A percentile compares a stretch with the other conserved stretches of the same genome.
Evolutionary conservation across 2,113 vertebrate genomes (phyloP).

Genomic region (Stomatorhinus ivindoensis): DNA sequence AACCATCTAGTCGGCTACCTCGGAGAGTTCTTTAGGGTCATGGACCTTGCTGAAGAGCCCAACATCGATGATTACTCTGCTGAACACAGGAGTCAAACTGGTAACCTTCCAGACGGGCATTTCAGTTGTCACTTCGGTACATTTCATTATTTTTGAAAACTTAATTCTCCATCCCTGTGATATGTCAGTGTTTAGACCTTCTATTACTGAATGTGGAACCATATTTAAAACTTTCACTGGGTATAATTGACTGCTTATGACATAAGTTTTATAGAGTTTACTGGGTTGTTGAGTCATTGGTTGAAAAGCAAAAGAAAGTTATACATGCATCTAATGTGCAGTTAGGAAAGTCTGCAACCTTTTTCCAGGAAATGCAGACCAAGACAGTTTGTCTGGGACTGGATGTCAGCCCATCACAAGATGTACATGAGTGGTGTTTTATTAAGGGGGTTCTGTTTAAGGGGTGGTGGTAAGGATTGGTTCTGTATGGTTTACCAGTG

Average conservation of each 20-base stretch:
- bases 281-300: background rate
- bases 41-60: background rate
- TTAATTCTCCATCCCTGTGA: background rate
- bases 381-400: background rate
- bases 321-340: background rate
- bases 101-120: background rate
- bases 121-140: background rate
- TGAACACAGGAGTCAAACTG: background rate
- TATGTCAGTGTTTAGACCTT: background rate
- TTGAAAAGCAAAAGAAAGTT: background rate
- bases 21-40: background rate
- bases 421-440: background rate
- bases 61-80: background rate
- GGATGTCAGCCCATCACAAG: background rate
- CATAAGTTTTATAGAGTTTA: background rate
- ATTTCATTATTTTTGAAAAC: background rate
- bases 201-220: background rate
- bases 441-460: background rate
- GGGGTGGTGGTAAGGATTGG: background rate
- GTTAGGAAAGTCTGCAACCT: background rate
- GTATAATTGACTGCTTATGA: background rate
- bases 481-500: background rate
- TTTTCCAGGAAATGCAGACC: background rate
- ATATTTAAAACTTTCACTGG: background rate
- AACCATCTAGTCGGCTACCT: background rate